These are phyloP conservation scores for Pelecanoides urinatrix DNA, from an alignment of 2,113 vertebrate genomes.

Conservation along the genomic window DNA sequence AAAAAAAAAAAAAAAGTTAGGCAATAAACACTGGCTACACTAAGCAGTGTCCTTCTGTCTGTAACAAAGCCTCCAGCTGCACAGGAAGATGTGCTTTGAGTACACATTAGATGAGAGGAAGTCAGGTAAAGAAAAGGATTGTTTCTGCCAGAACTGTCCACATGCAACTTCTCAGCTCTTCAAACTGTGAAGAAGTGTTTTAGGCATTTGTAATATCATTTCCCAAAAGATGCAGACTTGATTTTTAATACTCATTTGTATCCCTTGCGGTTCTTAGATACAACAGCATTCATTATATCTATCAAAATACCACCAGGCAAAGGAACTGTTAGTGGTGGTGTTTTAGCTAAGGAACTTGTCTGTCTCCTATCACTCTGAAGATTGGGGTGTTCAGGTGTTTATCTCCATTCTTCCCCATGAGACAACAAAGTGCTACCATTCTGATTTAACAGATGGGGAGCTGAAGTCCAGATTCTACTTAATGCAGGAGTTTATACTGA, in stretches of 20 bases:
- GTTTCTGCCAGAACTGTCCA: not conserved
- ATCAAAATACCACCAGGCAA: not conserved
- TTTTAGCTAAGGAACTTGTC: not conserved
- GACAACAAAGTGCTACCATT: not conserved
- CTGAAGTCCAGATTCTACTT: not conserved
- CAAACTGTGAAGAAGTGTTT: not conserved
- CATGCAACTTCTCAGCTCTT: not conserved
- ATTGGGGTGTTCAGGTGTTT: not conserved
- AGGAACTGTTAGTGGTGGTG: not conserved
- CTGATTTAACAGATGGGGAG: not conserved
- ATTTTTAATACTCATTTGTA: not conserved
- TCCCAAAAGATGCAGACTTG: not conserved
- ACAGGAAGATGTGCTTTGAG: conserved; percentile 16
- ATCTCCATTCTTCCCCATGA: not conserved
- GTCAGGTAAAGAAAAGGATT: not conserved
- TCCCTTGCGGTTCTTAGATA: not conserved
- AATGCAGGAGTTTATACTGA: not conserved
- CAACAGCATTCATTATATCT: not conserved
- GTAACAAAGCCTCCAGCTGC: conserved; percentile 47
- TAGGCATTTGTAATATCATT: not conserved
- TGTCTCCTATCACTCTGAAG: not conserved
- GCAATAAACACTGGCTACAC: conserved; percentile 4
- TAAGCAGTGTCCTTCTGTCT: conserved; percentile 49
- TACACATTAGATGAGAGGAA: not conserved
- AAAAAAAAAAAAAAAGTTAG: not conserved